Evolutionary conservation across 1,140 invertebrate species (phyloP).

Genomic region (Paraescarpia echinospica): DNA sequence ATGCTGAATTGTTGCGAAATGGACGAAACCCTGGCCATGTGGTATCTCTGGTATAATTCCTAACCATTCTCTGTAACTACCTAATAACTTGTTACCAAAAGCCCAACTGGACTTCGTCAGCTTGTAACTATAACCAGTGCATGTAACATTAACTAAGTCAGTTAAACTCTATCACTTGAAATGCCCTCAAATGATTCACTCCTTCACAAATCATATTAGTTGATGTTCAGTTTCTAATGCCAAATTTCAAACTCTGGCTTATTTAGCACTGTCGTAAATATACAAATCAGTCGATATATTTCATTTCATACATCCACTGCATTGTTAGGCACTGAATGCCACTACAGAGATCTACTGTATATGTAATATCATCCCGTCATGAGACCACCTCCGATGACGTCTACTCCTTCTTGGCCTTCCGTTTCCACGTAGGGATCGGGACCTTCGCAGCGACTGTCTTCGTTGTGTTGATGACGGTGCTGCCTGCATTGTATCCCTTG

Average conservation of each 20-base stretch:
- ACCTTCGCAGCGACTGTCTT: conserved; percentile 33
- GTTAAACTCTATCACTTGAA: not conserved
- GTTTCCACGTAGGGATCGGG: conserved; percentile 22
- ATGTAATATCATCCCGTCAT: too few relatives aligned
- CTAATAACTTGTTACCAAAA: too few relatives aligned
- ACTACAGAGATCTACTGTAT: not conserved
- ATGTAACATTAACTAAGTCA: not conserved
- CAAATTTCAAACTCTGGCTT: too few relatives aligned
- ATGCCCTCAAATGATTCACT: too few relatives aligned
- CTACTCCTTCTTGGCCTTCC: conserved; percentile 34
- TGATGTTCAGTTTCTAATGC: too few relatives aligned
- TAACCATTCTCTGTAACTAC: too few relatives aligned
- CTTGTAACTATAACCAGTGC: not conserved
- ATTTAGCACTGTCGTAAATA: not conserved
- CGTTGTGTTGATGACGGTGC: conserved; percentile 39
- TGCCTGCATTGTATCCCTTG: conserved; percentile 51
- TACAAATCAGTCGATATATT: not conserved
- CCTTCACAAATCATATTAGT: too few relatives aligned
- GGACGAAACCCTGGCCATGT: not conserved
- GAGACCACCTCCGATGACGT: not conserved
- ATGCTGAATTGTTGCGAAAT: not conserved
- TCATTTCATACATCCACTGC: not conserved
- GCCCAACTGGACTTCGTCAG: too few relatives aligned
- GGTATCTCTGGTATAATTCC: too few relatives aligned
- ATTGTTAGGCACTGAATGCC: not conserved